A percentile compares a stretch with the other conserved stretches of the same genome.
Evolutionary conservation across 2,888 invertebrate species (phyloP).

Genomic region (Phaedon cochleariae): DNA sequence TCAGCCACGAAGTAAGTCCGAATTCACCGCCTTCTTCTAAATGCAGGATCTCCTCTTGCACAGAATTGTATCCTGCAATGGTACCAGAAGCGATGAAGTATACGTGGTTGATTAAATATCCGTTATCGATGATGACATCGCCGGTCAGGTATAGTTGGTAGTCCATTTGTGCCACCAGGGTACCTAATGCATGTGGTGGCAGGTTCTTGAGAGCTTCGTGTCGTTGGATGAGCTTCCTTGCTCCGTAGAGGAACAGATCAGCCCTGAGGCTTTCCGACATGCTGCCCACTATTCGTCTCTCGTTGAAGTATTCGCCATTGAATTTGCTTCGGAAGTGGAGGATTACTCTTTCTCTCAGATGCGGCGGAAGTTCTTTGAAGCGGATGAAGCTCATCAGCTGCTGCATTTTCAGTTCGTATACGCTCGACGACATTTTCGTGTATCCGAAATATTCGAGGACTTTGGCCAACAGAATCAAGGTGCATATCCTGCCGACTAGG

Average conservation of each 20-base stretch:
- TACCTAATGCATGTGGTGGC: conserved; percentile 56
- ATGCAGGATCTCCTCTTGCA: conserved; percentile 64
- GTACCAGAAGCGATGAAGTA: conserved; percentile 66
- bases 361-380: conserved; percentile 64
- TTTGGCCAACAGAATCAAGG: conserved; percentile 45
- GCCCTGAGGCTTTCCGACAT: conserved; percentile 57
- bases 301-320: conserved; percentile 65
- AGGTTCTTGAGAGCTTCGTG: conserved; percentile 61
- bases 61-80: conserved; percentile 60
- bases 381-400: conserved; percentile 65
- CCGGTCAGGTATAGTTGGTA: conserved; percentile 21
- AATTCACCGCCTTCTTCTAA: conserved; percentile 66
- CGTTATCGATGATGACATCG: conserved; percentile 61
- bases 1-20: conserved; percentile 55
- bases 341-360: conserved; percentile 61
- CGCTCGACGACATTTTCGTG: conserved; percentile 55
- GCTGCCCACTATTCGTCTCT: conserved; percentile 53
- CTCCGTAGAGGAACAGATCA: conserved; percentile 63
- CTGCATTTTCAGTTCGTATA: conserved; percentile 63
- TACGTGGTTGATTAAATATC: conserved; percentile 60
- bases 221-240: conserved; percentile 62
- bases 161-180: conserved; percentile 27
- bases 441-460: conserved; percentile 49
- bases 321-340: conserved; percentile 65
- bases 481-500: conserved; percentile 49